A percentile compares a stretch with the other conserved stretches of the same genome.
Conservation (phyloP, 2,113 vertebrate species). For the Heteronetta atricapilla region DNA sequence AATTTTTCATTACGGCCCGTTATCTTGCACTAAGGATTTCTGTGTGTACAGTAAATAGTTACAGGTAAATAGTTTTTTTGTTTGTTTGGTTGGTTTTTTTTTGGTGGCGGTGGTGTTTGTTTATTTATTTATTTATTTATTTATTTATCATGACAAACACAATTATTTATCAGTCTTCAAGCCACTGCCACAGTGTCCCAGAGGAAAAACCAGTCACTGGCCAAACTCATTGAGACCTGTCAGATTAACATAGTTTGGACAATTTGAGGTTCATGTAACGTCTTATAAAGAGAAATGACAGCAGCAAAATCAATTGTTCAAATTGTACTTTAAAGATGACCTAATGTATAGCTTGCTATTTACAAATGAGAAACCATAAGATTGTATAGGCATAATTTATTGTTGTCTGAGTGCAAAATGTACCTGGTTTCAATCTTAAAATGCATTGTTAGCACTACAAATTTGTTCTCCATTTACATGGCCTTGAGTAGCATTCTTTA, state of each 20-base stretch:
- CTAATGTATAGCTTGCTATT: not conserved
- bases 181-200: not conserved
- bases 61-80: not conserved
- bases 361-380: not conserved
- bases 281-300: not conserved
- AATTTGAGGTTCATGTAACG: not conserved
- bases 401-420: not conserved
- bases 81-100: no score
- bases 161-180: not conserved
- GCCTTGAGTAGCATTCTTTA: not conserved
- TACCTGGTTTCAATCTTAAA: not conserved
- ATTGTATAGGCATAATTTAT: not conserved
- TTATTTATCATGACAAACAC: not conserved
- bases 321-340: not conserved
- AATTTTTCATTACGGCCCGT: not conserved
- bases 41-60: not conserved
- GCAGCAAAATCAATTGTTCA: not conserved
- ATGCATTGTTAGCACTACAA: accelerated
- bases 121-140: no score
- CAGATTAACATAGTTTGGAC: not conserved
- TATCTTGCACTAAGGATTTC: not conserved
- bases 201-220: not conserved
- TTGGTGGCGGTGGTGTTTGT: no score
- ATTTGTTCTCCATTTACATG: not conserved
- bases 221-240: not conserved